phyloP scores from a whole-genome alignment of 2,113 vertebrate genomes.

The Sciurus niger region DNA sequence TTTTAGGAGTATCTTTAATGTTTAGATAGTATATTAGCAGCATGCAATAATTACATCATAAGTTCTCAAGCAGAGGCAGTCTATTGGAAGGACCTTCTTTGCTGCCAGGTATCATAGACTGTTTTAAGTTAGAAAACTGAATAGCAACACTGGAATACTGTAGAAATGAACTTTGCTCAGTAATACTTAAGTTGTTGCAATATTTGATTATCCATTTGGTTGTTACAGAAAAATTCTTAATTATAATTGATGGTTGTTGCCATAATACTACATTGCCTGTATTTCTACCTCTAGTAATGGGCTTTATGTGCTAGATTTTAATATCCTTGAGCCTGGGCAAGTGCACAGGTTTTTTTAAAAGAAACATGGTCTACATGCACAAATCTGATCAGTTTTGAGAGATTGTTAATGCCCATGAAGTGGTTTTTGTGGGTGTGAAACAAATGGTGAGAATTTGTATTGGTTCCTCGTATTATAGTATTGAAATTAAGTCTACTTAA shows the following conservation, averaged over 20 bases:
- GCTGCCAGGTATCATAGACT: too few relatives aligned
- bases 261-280: conserved; percentile 95
- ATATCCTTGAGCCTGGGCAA: conserved; percentile 92
- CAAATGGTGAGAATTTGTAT: conserved; percentile 91
- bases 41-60: too few relatives aligned
- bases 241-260: conserved; percentile 94
- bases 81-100: too few relatives aligned
- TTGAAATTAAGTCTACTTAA: conserved; percentile 95
- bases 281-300: conserved; percentile 99
- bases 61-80: too few relatives aligned
- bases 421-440: conserved; percentile 92
- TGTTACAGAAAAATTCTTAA: conserved; percentile 93
- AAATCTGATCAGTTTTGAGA: conserved; percentile 91
- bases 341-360: conserved; percentile 92
- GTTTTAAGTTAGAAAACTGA: too few relatives aligned
- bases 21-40: too few relatives aligned
- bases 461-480: conserved; percentile 91
- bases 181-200: conserved; percentile 97
- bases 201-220: conserved; percentile 94
- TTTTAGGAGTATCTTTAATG: too few relatives aligned
- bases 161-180: conserved; percentile 98
- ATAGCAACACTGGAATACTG: conserved; percentile 88
- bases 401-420: conserved; percentile 90
- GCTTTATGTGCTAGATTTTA: conserved; percentile 94
- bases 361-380: conserved; percentile 93